A percentile compares a stretch with the other conserved stretches of the same genome.
These are phyloP conservation scores for Drosophila tristis DNA, from an alignment of 1,140 invertebrate species.

Conservation along the genomic window DNA sequence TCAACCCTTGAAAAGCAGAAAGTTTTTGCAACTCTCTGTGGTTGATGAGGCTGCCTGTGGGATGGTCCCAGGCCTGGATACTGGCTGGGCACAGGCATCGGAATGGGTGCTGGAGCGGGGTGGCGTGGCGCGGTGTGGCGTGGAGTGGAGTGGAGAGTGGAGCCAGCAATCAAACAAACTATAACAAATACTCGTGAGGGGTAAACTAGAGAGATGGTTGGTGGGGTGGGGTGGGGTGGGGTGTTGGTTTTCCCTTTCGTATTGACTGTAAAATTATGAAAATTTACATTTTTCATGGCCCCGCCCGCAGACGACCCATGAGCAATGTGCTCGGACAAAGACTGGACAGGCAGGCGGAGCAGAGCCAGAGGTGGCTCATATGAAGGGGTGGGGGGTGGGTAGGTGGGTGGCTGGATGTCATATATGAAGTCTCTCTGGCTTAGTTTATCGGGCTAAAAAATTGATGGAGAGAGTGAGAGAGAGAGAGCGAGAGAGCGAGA, in stretches of 20 bases:
- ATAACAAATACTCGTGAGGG: conserved; percentile 39
- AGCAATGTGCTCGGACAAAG: conserved; percentile 21
- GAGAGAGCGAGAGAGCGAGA: not conserved
- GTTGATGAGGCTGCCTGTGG: conserved; percentile 39
- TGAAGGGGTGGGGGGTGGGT: no score
- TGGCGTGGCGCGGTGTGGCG: no score
- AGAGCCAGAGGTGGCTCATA: not conserved
- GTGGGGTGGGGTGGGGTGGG: not conserved
- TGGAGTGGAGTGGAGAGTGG: conserved; percentile 10
- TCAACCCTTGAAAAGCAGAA: conserved; percentile 51
- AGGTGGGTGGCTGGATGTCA: no score
- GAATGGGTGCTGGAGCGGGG: not conserved
- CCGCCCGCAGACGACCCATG: not conserved
- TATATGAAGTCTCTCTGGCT: not conserved
- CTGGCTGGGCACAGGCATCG: not conserved
- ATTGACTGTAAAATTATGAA: conserved; percentile 77
- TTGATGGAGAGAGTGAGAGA: not conserved
- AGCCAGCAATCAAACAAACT: conserved; percentile 71
- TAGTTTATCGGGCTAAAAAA: conserved; percentile 10
- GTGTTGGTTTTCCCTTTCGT: conserved; percentile 16
- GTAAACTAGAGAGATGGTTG: not conserved
- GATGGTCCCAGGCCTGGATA: no score
- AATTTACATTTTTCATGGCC: conserved; percentile 69
- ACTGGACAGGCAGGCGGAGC: not conserved
- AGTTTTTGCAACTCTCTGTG: conserved; percentile 51